phyloP scores from a whole-genome alignment of 2,888 invertebrate species.

The Falcaria lacertinaria region DNA sequence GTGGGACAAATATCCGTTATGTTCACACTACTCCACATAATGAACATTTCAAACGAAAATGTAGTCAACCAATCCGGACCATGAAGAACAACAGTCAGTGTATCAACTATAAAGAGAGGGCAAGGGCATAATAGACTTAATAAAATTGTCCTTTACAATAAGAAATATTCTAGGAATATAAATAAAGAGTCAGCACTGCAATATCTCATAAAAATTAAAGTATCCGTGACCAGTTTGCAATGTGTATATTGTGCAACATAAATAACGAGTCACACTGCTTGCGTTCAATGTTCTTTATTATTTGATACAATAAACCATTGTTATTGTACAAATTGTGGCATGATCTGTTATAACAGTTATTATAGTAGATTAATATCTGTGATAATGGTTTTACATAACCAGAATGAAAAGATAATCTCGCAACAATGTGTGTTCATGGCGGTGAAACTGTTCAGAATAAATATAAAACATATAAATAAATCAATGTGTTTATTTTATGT shows the following conservation, averaged over 20 bases:
- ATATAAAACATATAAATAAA: not conserved
- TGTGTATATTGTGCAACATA: not conserved
- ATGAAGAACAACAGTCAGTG: no score
- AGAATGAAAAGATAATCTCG: not conserved
- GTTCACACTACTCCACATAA: no score
- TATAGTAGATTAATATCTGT: not conserved
- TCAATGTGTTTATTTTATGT: not conserved
- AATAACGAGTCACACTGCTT: not conserved
- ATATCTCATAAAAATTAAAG: no score
- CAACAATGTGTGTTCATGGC: not conserved
- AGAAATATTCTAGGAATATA: no score
- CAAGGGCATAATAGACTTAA: no score
- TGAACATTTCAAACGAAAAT: no score
- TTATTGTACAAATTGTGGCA: not conserved
- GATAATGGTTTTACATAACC: not conserved
- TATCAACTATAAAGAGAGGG: no score
- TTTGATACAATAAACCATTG: not conserved
- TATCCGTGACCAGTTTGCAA: no score
- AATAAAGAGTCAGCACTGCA: no score
- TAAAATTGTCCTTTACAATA: no score
- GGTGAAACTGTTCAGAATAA: not conserved
- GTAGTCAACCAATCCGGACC: no score
- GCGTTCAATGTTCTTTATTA: not conserved
- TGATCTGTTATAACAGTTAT: not conserved
- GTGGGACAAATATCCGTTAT: no score